A percentile compares a stretch with the other conserved stretches of the same genome.
These are phyloP conservation scores for Torymus auratus DNA, from an alignment of 2,888 invertebrate genomes.

Conservation along the genomic window DNA sequence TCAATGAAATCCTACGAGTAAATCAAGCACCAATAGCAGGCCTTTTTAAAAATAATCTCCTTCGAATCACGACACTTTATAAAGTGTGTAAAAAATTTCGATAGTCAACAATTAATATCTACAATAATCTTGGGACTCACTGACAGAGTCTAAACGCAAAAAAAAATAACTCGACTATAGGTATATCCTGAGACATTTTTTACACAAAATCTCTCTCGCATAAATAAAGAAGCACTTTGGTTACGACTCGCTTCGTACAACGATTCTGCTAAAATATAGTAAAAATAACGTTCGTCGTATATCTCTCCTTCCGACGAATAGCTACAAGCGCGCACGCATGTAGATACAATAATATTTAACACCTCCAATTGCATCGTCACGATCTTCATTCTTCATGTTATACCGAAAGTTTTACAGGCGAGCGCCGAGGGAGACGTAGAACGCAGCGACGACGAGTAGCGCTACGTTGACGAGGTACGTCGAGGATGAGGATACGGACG, in stretches of 20 bases:
- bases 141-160: slow-evolving; percentile 1
- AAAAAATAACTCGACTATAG: neutral
- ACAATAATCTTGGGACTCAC: slow-evolving; percentile 9
- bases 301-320: neutral
- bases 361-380: neutral
- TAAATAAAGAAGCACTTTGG: slow-evolving; percentile 59
- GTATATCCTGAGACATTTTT: neutral
- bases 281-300: neutral
- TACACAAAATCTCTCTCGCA: slow-evolving; percentile 22
- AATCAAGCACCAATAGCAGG: slow-evolving; percentile 23
- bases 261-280: slow-evolving; percentile 17
- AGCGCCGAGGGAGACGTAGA: neutral
- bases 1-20: slow-evolving; percentile 6
- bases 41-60: neutral
- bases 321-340: no score
- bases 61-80: slow-evolving; percentile 1
- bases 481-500: slow-evolving; percentile 39
- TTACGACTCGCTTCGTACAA: slow-evolving; percentile 45
- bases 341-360: no score
- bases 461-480: neutral
- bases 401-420: neutral
- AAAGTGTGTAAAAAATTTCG: slow-evolving; percentile 7
- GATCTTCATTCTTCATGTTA: neutral
- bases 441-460: neutral
- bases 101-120: slow-evolving; percentile 9